A percentile compares a stretch with the other conserved stretches of the same genome.
Evolutionary conservation across 2,888 invertebrate genomes (phyloP).

Genomic region (Tenthredo notha): DNA sequence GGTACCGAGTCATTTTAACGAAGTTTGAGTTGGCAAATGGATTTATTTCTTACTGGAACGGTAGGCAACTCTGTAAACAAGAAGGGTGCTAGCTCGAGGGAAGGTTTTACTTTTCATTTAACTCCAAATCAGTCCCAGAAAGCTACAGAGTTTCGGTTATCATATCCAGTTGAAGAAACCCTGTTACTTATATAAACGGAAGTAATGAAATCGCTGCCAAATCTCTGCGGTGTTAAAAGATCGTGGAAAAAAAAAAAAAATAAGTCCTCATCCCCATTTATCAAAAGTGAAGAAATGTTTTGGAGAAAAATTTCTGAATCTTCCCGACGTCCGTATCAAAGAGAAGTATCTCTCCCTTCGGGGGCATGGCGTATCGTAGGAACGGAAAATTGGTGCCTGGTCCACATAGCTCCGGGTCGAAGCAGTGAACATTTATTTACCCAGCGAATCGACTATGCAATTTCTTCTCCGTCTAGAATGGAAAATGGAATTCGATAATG

Average conservation of each 20-base stretch:
- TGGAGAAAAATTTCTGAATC: neutral
- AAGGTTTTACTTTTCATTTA: neutral
- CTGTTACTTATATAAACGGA: neutral
- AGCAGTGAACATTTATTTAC: conserved; percentile 27
- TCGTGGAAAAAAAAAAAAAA: neutral
- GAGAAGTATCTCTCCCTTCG: neutral
- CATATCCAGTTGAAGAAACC: neutral
- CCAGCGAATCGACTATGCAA: conserved; percentile 26
- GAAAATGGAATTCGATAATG: conserved; percentile 19
- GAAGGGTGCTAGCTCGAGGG: neutral
- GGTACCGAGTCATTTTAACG: conserved; percentile 10
- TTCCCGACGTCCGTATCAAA: neutral
- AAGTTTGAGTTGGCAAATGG: conserved; percentile 40
- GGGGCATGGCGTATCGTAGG: neutral
- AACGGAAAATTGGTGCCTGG: neutral
- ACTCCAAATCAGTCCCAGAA: neutral
- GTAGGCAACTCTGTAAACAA: conserved; percentile 25
- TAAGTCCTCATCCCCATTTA: neutral
- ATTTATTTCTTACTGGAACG: conserved; percentile 28
- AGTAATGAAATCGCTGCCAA: neutral
- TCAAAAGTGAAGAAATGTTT: neutral
- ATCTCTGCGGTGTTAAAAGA: neutral
- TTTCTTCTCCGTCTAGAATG: conserved; percentile 9
- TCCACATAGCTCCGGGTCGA: neutral
- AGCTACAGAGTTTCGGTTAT: conserved; percentile 3